Percentiles rank a stretch among this genome's conserved stretches.
phyloP scores from a whole-genome alignment of 2,797 vertebrate species.

The Tinamus major region DNA sequence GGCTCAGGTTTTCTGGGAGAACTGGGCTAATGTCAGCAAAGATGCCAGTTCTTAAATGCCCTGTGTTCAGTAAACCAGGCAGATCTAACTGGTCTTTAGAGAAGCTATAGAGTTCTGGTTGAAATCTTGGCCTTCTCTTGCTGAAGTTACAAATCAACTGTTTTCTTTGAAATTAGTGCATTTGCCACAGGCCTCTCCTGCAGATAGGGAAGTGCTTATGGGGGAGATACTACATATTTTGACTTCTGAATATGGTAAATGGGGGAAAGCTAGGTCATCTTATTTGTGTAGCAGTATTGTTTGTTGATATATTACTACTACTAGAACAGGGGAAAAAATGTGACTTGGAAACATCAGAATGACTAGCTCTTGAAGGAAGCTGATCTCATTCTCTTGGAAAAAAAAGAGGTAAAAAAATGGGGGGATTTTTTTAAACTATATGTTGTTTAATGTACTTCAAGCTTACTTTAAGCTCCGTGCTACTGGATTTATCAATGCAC shows the following conservation, averaged over 20 bases:
- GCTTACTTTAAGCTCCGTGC: not conserved
- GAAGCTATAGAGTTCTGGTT: not conserved
- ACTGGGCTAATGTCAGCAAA: not conserved
- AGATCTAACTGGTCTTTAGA: not conserved
- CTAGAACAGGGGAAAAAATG: not conserved
- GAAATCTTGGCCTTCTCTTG: not conserved
- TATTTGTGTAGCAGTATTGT: not conserved
- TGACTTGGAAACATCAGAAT: not conserved
- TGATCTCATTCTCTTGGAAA: not conserved
- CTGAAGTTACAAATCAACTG: not conserved
- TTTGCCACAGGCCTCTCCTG: not conserved
- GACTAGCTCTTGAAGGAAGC: not conserved
- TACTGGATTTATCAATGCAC: not conserved
- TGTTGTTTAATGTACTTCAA: not conserved
- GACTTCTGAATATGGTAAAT: not conserved
- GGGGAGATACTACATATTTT: not conserved
- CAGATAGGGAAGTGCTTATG: not conserved
- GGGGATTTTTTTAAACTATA: not conserved
- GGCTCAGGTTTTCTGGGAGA: too few relatives aligned
- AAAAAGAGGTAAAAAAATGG: not conserved
- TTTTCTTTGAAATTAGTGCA: not conserved
- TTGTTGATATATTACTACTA: not conserved
- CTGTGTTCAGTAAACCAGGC: not conserved
- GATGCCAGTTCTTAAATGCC: not conserved
- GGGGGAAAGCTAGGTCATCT: not conserved